Evolutionary conservation across 2,797 vertebrate species (phyloP).

Genomic region (Falco novaeseelandiae): DNA sequence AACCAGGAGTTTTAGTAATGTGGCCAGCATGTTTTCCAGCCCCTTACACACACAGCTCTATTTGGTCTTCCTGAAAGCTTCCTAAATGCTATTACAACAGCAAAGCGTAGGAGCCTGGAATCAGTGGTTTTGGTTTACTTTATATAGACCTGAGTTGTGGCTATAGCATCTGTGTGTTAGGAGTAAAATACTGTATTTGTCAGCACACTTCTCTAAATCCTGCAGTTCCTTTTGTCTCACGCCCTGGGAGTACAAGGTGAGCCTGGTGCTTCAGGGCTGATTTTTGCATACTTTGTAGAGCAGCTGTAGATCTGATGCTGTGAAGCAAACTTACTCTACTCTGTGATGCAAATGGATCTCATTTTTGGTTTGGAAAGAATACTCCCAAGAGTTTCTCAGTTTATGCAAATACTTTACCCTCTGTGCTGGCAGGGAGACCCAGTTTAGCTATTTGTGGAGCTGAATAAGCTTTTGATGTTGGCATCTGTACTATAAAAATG

Average conservation of each 20-base stretch:
- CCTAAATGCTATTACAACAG: background rate
- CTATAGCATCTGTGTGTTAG: background rate
- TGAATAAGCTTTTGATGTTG: background rate
- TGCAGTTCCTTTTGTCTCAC: background rate
- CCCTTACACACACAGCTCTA: background rate
- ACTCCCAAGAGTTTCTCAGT: background rate
- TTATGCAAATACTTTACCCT: background rate
- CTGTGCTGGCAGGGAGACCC: background rate
- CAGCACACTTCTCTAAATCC: background rate
- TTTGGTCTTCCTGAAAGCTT: background rate
- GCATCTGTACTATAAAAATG: background rate
- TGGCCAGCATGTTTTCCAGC: background rate
- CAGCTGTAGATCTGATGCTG: background rate
- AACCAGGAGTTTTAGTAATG: background rate
- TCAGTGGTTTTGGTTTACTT: background rate
- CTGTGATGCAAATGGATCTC: background rate
- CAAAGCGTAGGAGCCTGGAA: background rate
- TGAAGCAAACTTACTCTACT: background rate
- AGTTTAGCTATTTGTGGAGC: background rate
- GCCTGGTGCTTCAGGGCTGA: background rate
- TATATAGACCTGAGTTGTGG: accelerated
- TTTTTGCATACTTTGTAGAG: background rate
- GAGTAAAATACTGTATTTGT: background rate
- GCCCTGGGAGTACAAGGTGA: background rate
- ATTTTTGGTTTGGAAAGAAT: background rate